These are phyloP conservation scores for Collichthys lucidus DNA, from an alignment of 2,113 vertebrate genomes.

Conservation along the genomic window DNA sequence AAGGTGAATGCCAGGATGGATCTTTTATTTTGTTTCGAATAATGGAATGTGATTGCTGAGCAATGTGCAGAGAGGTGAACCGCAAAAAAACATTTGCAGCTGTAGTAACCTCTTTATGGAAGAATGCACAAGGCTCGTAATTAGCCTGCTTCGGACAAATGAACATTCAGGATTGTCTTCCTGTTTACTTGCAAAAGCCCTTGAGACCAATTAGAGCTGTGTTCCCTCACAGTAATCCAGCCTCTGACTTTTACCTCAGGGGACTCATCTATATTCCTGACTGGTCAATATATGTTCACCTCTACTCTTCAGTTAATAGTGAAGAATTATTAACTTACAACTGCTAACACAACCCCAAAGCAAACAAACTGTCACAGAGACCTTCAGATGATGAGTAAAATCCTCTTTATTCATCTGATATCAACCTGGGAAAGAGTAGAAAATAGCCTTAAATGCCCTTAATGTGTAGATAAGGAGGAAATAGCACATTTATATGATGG, in stretches of 20 bases:
- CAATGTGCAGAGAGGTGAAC: slow-evolving; percentile 18
- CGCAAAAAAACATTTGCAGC: neutral
- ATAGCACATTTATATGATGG: slow-evolving; percentile 24
- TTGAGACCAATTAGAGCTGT: slow-evolving; percentile 72
- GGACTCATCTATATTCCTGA: slow-evolving; percentile 54
- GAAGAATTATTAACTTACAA: slow-evolving; percentile 50
- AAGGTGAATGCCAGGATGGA: neutral
- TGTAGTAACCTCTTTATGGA: slow-evolving; percentile 10
- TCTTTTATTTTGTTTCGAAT: neutral
- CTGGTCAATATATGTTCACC: slow-evolving; percentile 63
- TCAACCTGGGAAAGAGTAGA: neutral
- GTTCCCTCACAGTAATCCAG: slow-evolving; percentile 55
- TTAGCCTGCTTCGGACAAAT: slow-evolving; percentile 57
- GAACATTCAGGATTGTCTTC: slow-evolving; percentile 61
- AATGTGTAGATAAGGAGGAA: slow-evolving; percentile 19
- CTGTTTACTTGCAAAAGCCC: slow-evolving; percentile 70
- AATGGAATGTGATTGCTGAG: neutral
- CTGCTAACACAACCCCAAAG: slow-evolving; percentile 17
- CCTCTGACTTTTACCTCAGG: slow-evolving; percentile 48
- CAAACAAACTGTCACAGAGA: neutral
- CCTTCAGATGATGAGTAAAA: slow-evolving; percentile 6
- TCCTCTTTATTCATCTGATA: neutral
- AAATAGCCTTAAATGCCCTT: slow-evolving; percentile 20
- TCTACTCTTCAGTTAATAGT: slow-evolving; percentile 41
- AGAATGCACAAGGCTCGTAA: slow-evolving; percentile 41